Evolutionary conservation across 2,888 invertebrate species (phyloP).

Genomic region (Sesia apiformis): DNA sequence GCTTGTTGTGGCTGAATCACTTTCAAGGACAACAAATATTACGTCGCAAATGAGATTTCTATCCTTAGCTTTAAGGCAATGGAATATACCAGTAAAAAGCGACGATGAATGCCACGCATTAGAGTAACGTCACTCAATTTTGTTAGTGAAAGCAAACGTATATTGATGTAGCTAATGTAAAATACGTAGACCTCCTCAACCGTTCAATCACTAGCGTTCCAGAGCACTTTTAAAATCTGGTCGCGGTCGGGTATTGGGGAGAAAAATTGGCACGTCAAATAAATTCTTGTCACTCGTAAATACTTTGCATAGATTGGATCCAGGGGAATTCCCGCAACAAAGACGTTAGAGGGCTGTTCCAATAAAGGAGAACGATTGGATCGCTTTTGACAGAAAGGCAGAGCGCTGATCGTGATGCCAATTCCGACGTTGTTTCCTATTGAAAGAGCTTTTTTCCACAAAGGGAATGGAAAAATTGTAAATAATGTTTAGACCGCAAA

Average conservation of each 20-base stretch:
- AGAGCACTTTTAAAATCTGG: slow-evolving; percentile 34
- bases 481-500: slow-evolving; percentile 15
- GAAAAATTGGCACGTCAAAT: slow-evolving; percentile 60
- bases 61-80: too few species aligned
- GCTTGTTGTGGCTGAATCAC: too few species aligned
- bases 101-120: too few species aligned
- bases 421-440: slow-evolving; percentile 12
- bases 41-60: too few species aligned
- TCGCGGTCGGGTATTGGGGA: slow-evolving; percentile 26
- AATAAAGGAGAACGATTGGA: slow-evolving; percentile 62
- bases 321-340: slow-evolving; percentile 59
- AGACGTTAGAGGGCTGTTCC: slow-evolving; percentile 54
- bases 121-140: slow-evolving; percentile 4
- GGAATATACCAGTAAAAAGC: too few species aligned
- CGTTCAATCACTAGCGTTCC: slow-evolving; percentile 32
- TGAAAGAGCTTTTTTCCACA: not conserved
- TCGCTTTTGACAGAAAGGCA: slow-evolving; percentile 56
- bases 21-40: too few species aligned
- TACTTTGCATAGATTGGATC: slow-evolving; percentile 67
- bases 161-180: not conserved
- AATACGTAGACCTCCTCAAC: slow-evolving; percentile 6
- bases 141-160: not conserved
- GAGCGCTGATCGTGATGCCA: slow-evolving; percentile 32
- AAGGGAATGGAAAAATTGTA: not conserved
- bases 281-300: slow-evolving; percentile 66